These are phyloP conservation scores for Boloria euphrosyne DNA, from an alignment of 2,888 invertebrate species.

Conservation along the genomic window DNA sequence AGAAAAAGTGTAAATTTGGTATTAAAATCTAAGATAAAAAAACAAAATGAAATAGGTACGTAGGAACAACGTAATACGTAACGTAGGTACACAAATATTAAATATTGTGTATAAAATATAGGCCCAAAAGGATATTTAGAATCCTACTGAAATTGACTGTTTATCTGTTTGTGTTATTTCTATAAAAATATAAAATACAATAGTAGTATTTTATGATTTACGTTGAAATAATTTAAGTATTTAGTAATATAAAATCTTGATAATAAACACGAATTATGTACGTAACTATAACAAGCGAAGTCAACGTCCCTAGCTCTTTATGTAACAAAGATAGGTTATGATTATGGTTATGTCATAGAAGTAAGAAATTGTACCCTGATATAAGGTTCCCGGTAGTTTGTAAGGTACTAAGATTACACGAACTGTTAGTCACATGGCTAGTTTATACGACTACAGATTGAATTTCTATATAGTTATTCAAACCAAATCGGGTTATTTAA, in stretches of 20 bases:
- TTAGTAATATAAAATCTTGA: slow-evolving; percentile 2
- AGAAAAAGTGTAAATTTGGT: too few species aligned
- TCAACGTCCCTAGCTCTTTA: slow-evolving; percentile 28
- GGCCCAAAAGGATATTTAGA: too few species aligned
- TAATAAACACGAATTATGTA: slow-evolving; percentile 7
- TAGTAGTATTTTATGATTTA: not conserved
- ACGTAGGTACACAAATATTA: too few species aligned
- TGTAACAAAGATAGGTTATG: slow-evolving; percentile 29
- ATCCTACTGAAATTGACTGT: too few species aligned
- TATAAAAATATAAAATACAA: not conserved
- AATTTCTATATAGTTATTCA: too few species aligned
- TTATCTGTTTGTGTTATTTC: not conserved
- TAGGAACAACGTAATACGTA: too few species aligned
- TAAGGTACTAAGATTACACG: slow-evolving; percentile 6
- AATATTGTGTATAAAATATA: too few species aligned
- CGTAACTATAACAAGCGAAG: slow-evolving; percentile 15
- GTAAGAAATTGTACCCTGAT: not conserved
- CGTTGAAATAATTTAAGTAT: not conserved
- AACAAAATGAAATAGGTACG: too few species aligned
- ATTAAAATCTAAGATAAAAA: too few species aligned
- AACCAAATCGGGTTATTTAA: too few species aligned
- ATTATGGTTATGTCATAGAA: slow-evolving; percentile 26
- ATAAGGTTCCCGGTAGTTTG: slow-evolving; percentile 20
- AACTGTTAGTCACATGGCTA: not conserved
- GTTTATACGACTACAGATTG: not conserved